Evolutionary conservation across 2,113 vertebrate genomes (phyloP).

Genomic region (Phyllostomus hastatus): DNA sequence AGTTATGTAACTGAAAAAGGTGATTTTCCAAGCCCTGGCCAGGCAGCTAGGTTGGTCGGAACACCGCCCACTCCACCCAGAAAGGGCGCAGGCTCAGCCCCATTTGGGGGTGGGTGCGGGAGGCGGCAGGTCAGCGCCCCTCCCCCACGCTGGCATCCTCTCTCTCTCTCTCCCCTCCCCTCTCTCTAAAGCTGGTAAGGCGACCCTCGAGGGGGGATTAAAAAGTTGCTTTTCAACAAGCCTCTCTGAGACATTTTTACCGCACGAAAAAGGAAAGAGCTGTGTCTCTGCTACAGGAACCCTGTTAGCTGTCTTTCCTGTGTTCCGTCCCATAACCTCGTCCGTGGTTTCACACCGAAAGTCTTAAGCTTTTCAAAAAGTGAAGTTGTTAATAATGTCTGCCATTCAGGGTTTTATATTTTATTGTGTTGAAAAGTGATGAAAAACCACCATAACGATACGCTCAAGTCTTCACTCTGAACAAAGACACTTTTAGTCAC

Average conservation of each 20-base stretch:
- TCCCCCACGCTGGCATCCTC: too few relatives aligned
- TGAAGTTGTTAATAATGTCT: background rate
- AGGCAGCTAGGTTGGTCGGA: too few relatives aligned
- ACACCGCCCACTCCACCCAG: too few relatives aligned
- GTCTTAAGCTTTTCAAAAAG: background rate
- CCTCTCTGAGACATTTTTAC: background rate
- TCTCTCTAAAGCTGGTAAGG: too few relatives aligned
- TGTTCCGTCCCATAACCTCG: too few relatives aligned
- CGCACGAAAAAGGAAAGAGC: background rate
- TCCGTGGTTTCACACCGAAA: background rate
- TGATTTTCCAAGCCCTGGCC: background rate
- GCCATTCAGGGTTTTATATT: background rate
- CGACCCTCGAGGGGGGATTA: too few relatives aligned
- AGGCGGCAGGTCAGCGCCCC: too few relatives aligned
- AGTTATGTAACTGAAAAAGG: background rate
- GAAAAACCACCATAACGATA: background rate
- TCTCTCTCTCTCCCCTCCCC: too few relatives aligned
- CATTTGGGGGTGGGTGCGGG: too few relatives aligned
- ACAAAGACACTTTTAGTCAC: too few relatives aligned
- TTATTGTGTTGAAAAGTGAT: background rate
- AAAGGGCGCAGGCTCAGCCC: too few relatives aligned
- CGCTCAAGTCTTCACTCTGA: too few relatives aligned
- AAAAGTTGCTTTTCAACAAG: background rate
- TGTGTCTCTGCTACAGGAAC: background rate
- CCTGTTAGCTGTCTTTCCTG: background rate